Evolutionary conservation across 1,140 invertebrate species (phyloP), one percentile per base, ranked within the genome.

Genomic region (Saxidomus purpurata): DNA sequence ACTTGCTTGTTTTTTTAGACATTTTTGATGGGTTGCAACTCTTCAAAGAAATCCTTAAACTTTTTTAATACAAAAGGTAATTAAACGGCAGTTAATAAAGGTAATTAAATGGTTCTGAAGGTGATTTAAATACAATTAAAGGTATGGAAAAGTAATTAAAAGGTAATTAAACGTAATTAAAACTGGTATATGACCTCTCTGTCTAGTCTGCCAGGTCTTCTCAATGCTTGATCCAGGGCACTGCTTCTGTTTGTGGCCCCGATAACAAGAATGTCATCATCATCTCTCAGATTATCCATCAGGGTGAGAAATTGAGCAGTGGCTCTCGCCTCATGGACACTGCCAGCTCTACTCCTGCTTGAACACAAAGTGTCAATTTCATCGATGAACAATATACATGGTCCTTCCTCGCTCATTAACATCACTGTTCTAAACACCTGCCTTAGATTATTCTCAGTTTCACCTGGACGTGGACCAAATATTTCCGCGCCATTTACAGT

Each of bases 341-440:
- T 79, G 38, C 90, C 84, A 22, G 90, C 76, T 38, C 89, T 84
- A 34, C 55, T 49, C 17, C 77, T 76, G 38, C 87, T 90, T 61
- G 93, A 91, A 87, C 94, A 95, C 13, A 95, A n/a, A 0, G 91
- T 67, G 87, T 95, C 95, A 82, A 95, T 90, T 88, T 95, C 94
- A 93, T 95, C 95, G 52, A 95, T 87, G 83, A 95, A 95, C 25
- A 95, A 52, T 76, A 95, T 91, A 87, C 93, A 93, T 11, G 90
- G 91, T 0, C 93, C 94, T 77, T 95, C 94, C 67, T 92, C 59
- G 79, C 93, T 92, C 28, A 94, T 69, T 2, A 83, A 49, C 0
- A 76, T 71, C 25, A 93, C 92, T 82, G 92, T 92, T n/a, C 91
- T 80, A 90, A 95, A 95, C 61, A 94, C 71, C 9, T 84, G 82